Base-by-base conservation (phyloP, 2,888 invertebrate genomes). In the Catocala nupta region DNA sequence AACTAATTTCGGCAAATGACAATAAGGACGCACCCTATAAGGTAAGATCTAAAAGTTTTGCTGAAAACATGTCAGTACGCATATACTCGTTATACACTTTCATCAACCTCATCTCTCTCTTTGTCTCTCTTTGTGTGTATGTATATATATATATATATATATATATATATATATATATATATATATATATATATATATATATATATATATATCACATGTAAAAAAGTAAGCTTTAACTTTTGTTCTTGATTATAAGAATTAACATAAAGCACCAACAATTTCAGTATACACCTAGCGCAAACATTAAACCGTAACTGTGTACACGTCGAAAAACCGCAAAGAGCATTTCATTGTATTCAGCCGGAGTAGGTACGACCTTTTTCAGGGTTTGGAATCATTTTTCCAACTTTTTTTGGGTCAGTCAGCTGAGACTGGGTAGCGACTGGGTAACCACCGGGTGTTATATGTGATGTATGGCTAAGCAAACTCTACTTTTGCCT, bases 331-430 rank as follows among this genome's bases (percentile, higher is more conserved):
- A 74, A 82, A 77, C 80, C 83, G 65, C 81, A 81, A 82, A 86
- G 70, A 86, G 83, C 85, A 73, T 86, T 87, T 86, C 80, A 75
- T 72, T 86, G 86, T 86, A 77, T 77, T 70, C 70, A 63, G 68
- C 61, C 47, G 55, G 43, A 58, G 70, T n/a, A n/a, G n/a, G n/a
- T 68, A 64, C 62, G 77, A 76, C 79, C 81, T 81, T 78, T 86
- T 83, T 78, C 65, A 61, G 77, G 77, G 78, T 78, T 75, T 71
- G 56, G 68, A 72, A 78, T 76, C 70, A 80, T 81, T 83, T 81
- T 68, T 67, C 53, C 63, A 80, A 83, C 75, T 78, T 87, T 81
- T 81, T 80, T 67, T 65, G 71, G 81, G 78, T 65, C 76, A 75
- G 77, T 68, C 78, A 75, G 77, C 68, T 75, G 76, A 60, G 61